Base-by-base conservation (phyloP, 2,888 invertebrate species). In the Morpho achilles region DNA sequence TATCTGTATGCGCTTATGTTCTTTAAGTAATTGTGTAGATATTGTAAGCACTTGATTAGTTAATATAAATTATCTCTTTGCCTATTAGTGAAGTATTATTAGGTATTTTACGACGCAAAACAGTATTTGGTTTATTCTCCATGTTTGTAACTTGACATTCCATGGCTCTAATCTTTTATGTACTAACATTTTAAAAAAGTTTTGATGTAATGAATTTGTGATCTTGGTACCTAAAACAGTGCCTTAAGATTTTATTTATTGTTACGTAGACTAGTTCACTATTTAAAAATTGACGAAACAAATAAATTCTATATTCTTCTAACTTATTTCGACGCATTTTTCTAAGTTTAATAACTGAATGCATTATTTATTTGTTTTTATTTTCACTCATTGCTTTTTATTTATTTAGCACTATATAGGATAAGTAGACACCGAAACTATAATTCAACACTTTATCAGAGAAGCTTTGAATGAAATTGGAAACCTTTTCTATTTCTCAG, bases 181-280 rank as follows among this genome's bases (percentile, higher is more conserved):
- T 74, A 67, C 71, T 74, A 75, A 73, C 75, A 74, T 72, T 74
- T 71, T 72, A 77, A 61, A 63, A 65, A 63, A 59, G 55, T 48
- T 61, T 55, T 69, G 67, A 75, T 76, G 75, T 76, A 77, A 82
- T 82, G 75, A 82, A 86, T 83, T 84, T 87, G 87, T 89, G 88
- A 88, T 89, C 83, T 83, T 82, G 87, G 85, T 87, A 87, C 83
- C 84, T 84, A 82, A 82, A 82, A 73, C 81, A 76, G 88, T 89
- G 89, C 89, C 89, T 89, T 89, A 88, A 83, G 80, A 87, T 84
- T 85, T 87, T 87, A 89, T 90, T 89, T 87, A 88, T 88, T 89
- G 82, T 87, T 86, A 87, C 83, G 82, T 86, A 88, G 83, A 84
- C 79, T 87, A 84, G 78, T 79, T 78, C 76, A 82, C 74, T 87